Base-by-base conservation (phyloP, 2,113 vertebrate species). In the Aleadryas rufinucha region DNA sequence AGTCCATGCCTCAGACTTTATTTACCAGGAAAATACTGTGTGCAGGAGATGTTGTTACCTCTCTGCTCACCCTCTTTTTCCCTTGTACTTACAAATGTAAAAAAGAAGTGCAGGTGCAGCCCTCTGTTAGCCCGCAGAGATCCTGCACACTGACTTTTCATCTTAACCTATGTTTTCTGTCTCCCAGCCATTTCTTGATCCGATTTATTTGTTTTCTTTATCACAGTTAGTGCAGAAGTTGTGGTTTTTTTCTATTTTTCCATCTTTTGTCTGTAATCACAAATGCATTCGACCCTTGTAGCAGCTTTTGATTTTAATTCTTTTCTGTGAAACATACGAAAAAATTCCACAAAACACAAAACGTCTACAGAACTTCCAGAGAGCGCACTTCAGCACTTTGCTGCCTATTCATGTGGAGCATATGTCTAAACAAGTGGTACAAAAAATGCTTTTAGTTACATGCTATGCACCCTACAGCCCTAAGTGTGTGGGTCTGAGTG, bases 251-350 rank as follows among this genome's bases (percentile, higher is more conserved):
- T 35, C 63, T 49, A 1, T 47, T 84, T 78, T 71, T 60, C 78
- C 59, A 53, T 30, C 44, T 19, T 86, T 81, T 69, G 16, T 72
- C 82, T 78, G 39, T 60, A 86, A 75, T 56, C 88, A 68, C 45
- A 84, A 89, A 82, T 71, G 76, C 44, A 42, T 88, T 75, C 0
- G 0, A 64, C n/a, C 26, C 47, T 84, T 81, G 50, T 35, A 64
- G 37, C 24, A 74, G 42, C 63, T 90, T 94, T 90, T 83, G 17
- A 77, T 92, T 90, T 96, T 64, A 81, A 66, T 91, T 93, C 70
- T 44, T 90, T 87, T 81, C 18, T 86, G 39, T 33, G 26, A 65
- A 89, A 75, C 37, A 37, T 23, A 57, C 10, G 22, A 78, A 57
- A 86, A 77, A 65, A n/a, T 11, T 19, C 54, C 44, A 59, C 28